Evolutionary conservation across 2,797 vertebrate species (phyloP).

Genomic region (Selene dorsalis): DNA sequence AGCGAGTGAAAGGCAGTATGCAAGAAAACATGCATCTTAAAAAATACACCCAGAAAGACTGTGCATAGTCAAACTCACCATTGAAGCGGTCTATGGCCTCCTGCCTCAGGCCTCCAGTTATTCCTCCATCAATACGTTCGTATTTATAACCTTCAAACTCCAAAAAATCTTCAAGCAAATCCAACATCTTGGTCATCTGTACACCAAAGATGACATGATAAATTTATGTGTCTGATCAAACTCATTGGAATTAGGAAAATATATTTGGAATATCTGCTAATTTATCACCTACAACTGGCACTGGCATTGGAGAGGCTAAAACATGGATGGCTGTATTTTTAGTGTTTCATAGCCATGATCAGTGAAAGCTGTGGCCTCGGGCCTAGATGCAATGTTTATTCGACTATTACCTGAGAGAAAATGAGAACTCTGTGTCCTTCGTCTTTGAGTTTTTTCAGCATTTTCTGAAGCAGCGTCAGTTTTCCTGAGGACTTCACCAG

Average conservation of each 20-base stretch:
- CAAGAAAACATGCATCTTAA: conserved; percentile 6
- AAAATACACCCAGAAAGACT: conserved; percentile 1
- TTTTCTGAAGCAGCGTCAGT: conserved; percentile 97
- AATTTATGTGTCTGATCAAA: not conserved
- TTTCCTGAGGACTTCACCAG: conserved; percentile 98
- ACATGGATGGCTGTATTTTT: not conserved
- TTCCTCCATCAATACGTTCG: conserved; percentile 95
- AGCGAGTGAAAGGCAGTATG: not conserved
- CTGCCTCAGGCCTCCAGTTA: conserved; percentile 94
- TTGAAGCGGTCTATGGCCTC: conserved; percentile 99
- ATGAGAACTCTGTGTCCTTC: conserved; percentile 97
- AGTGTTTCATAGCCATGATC: conserved; percentile 2
- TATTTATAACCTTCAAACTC: conserved; percentile 99
- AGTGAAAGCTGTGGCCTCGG: not conserved
- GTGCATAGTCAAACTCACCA: conserved; percentile 79
- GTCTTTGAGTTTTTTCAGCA: conserved; percentile 95
- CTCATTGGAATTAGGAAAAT: not conserved
- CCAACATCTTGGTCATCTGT: conserved; percentile 99
- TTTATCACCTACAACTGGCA: not conserved
- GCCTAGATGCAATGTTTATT: conserved; percentile 5
- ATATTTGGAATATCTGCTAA: not conserved
- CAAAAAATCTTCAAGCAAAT: conserved; percentile 96
- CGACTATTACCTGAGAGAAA: conserved; percentile 92
- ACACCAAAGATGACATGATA: not conserved
- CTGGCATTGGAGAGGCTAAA: not conserved